Evolutionary conservation across 2,797 vertebrate genomes (phyloP), one percentile per base, ranked within the genome.

Genomic region (Melopsittacus undulatus): DNA sequence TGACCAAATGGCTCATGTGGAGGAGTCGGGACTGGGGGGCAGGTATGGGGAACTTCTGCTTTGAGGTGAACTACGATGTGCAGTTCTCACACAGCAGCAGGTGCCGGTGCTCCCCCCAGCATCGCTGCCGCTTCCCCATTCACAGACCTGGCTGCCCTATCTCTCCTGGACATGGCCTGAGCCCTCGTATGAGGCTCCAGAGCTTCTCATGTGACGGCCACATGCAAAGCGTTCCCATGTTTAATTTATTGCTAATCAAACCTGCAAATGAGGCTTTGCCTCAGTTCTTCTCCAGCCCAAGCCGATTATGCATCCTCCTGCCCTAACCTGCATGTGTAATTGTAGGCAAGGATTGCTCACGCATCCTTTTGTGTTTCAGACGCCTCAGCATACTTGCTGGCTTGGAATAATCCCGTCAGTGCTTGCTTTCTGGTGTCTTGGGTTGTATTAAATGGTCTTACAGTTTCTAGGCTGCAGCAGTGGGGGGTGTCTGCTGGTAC

Each of bases 171-270:
- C 2, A 4, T 57, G 63, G 26, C 51, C 46, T 49, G 56, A 85
- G 59, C 56, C 42, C 16, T 68, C 0, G 0, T 45, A 66, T 3
- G 4, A 52, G 36, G n/a, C 79, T 90, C 19, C 68, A 6, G 13
- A 88, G 57, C 32, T 51, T 29, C 45, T 40, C 32, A 13, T 77
- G 20, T 61, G 73, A 72, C 68, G 80, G n/a, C 48, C 0, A 4
- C 29, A 12, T 92, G 74, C 54, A 20, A 19, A 74, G 45, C 13
- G 38, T 78, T 78, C 59, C 23, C 6, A 1, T 72, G 62, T 93
- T 92, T 78, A 64, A 75, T 92, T 81, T 87, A 67, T 74, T 77
- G 63, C 30, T 40, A 21, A 90, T 54, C 77, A 76, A 66, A 62
- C 81, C 52, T 72, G 80, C 62, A 89, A n/a, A 79, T 38, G 38